Conservation (phyloP, 2,113 vertebrate genomes). For the Bagarius yarrelli region DNA sequence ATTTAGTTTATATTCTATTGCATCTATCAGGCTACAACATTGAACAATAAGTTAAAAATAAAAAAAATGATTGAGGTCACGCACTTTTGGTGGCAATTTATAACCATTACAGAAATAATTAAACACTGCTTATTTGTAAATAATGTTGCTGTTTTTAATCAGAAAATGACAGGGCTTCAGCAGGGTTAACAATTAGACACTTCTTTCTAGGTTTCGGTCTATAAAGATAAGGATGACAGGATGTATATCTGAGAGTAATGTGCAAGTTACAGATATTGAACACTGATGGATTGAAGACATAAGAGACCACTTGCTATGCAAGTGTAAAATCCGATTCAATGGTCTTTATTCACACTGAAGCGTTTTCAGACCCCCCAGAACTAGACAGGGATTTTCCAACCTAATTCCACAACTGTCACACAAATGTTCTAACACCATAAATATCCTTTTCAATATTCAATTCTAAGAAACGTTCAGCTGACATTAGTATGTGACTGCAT, state of each 20-base stretch:
- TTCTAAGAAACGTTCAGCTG: not conserved
- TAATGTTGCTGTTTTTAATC: not conserved
- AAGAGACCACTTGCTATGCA: conserved; percentile 24
- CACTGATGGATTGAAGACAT: conserved; percentile 10
- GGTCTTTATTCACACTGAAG: conserved; percentile 32
- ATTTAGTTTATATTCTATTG: not conserved
- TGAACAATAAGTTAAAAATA: too few relatives aligned
- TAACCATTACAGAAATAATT: too few relatives aligned
- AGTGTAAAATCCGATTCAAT: conserved; percentile 18
- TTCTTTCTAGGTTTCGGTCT: not conserved
- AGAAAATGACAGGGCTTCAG: not conserved
- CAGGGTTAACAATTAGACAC: not conserved
- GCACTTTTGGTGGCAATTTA: too few relatives aligned
- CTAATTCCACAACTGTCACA: conserved; percentile 31
- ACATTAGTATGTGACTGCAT: not conserved
- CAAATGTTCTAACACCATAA: not conserved
- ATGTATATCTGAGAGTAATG: conserved; percentile 1
- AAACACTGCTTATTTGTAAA: not conserved
- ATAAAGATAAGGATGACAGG: conserved; percentile 4
- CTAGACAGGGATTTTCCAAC: conserved; percentile 9
- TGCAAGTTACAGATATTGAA: not conserved
- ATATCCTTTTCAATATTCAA: not conserved
- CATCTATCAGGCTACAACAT: not conserved
- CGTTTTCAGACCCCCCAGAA: conserved; percentile 29
- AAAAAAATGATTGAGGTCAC: too few relatives aligned